Evolutionary conservation across 2,888 invertebrate species (phyloP).

Genomic region (Microctonus brassicae): DNA sequence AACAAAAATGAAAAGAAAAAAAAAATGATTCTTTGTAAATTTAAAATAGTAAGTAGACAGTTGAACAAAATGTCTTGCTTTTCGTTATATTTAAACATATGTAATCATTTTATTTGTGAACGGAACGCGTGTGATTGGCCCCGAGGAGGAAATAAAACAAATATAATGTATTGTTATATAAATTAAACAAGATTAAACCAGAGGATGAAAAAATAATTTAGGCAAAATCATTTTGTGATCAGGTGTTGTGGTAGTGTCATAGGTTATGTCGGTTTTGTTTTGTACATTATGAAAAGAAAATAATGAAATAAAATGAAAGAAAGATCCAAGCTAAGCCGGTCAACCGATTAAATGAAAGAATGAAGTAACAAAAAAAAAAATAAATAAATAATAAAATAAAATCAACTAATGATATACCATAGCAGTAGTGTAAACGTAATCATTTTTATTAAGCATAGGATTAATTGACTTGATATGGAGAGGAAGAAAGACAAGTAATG

Average conservation of each 20-base stretch:
- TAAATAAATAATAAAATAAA: conserved; percentile 18
- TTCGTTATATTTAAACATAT: background rate
- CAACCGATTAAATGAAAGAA: conserved; percentile 3
- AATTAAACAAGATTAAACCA: background rate
- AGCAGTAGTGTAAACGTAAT: conserved; percentile 52
- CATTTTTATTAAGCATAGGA: conserved; percentile 59
- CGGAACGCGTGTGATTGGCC: background rate
- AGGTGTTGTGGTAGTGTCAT: background rate
- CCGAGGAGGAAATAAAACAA: background rate
- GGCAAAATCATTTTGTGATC: background rate
- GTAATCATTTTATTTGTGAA: background rate
- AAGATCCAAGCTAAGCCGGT: background rate
- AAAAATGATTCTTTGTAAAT: background rate
- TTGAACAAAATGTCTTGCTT: background rate
- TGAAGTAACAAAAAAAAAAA: background rate
- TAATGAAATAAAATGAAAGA: background rate
- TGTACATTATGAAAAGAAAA: too few species aligned
- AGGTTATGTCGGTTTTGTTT: background rate
- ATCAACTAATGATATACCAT: conserved; percentile 30
- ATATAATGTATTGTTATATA: background rate
- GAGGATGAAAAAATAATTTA: background rate
- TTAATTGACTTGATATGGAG: conserved; percentile 41
- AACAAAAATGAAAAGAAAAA: too few species aligned
- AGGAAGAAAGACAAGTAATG: conserved; percentile 24
- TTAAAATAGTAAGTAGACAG: background rate